Conservation (phyloP, 2,888 invertebrate species). For the Tipula confusa region DNA sequence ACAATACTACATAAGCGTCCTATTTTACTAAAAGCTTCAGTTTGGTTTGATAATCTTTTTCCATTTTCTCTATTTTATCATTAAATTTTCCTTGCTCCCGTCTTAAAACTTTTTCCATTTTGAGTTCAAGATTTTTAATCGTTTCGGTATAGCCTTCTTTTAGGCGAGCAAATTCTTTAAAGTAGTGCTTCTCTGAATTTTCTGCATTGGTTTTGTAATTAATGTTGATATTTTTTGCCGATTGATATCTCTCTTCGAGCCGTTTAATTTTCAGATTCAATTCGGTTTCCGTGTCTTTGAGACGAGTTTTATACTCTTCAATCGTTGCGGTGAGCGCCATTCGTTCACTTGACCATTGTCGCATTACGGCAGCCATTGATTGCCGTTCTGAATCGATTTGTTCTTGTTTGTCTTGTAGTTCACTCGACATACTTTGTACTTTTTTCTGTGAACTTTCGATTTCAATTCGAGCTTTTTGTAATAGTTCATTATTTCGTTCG, state of each 20-base stretch:
- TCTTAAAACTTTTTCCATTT: constrained; percentile 39
- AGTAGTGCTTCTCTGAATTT: constrained; percentile 61
- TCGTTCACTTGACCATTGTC: constrained; percentile 43
- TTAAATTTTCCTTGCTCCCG: constrained; percentile 30
- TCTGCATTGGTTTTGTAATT: constrained; percentile 58
- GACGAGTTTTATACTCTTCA: constrained; percentile 50
- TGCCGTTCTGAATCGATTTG: constrained; percentile 51
- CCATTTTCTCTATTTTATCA: constrained; percentile 34
- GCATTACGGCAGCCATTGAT: constrained; percentile 50
- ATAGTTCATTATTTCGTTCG: constrained; percentile 41
- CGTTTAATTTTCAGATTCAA: constrained; percentile 50
- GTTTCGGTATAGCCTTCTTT: constrained; percentile 54
- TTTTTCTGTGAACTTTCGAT: constrained; percentile 51
- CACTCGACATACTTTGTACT: constrained; percentile 43
- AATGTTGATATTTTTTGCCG: constrained; percentile 58
- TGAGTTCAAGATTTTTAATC: constrained; percentile 32
- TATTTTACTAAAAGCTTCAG: not conserved
- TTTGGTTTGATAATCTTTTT: constrained; percentile 31
- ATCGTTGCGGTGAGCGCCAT: constrained; percentile 45
- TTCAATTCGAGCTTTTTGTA: constrained; percentile 43
- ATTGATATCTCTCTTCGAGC: constrained; percentile 58
- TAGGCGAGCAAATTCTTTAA: constrained; percentile 59
- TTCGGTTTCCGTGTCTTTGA: constrained; percentile 48
- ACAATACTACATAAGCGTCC: not conserved
- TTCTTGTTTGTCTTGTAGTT: constrained; percentile 44